Conservation (phyloP, 2,797 vertebrate genomes). For the Chaetodon trifasciatus region DNA sequence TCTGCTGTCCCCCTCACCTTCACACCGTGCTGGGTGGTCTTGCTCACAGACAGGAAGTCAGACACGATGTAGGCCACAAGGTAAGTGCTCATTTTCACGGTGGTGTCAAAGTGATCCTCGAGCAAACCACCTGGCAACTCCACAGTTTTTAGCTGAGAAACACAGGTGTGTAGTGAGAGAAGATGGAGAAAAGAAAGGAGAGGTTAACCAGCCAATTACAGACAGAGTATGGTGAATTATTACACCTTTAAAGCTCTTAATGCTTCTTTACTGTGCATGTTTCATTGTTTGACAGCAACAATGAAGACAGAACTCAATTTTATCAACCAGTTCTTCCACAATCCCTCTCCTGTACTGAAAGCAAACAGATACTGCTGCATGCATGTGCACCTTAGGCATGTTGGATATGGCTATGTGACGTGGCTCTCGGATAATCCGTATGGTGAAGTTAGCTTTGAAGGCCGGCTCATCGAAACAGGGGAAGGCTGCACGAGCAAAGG, state of each 20-base stretch:
- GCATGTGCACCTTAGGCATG: slow-evolving; percentile 89
- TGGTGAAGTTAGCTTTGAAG: slow-evolving; percentile 91
- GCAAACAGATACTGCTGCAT: no score
- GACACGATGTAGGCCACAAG: slow-evolving; percentile 94
- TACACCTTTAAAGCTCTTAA: not conserved
- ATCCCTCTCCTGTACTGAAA: no score
- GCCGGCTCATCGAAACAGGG: slow-evolving; percentile 95
- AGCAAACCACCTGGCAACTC: slow-evolving; percentile 84
- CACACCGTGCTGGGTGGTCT: slow-evolving; percentile 88
- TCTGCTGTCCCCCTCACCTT: slow-evolving; percentile 82
- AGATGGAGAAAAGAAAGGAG: slow-evolving; percentile 14
- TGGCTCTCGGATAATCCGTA: slow-evolving; percentile 87
- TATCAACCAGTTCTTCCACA: not conserved
- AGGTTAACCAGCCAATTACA: not conserved
- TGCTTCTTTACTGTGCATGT: not conserved
- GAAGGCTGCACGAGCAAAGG: slow-evolving; percentile 91
- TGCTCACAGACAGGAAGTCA: slow-evolving; percentile 93
- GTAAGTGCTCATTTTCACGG: slow-evolving; percentile 95
- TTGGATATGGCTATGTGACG: slow-evolving; percentile 90
- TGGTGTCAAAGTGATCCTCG: slow-evolving; percentile 92
- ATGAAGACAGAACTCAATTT: not conserved
- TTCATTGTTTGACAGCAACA: not conserved
- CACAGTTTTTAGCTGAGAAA: slow-evolving; percentile 87
- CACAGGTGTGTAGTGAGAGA: not conserved
- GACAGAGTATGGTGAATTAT: not conserved